A percentile compares a stretch with the other conserved stretches of the same genome.
Conservation (phyloP, 2,797 vertebrate genomes). For the Prionace glauca region DNA sequence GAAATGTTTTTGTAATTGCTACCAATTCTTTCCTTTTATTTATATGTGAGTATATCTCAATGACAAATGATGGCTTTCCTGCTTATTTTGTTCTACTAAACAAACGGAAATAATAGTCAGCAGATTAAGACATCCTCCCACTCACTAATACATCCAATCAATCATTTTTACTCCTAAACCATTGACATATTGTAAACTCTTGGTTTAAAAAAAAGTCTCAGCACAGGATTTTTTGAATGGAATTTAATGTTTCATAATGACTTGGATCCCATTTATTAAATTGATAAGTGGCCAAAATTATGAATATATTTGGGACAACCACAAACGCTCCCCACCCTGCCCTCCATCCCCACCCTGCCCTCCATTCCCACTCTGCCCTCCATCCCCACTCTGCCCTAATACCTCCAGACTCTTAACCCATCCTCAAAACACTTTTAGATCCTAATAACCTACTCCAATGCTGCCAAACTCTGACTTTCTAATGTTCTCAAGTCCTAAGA, state of each 20-base stretch:
- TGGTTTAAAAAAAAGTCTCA: neutral
- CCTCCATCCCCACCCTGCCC: neutral
- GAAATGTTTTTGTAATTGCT: neutral
- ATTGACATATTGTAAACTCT: neutral
- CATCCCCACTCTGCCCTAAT: neutral
- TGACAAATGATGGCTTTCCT: neutral
- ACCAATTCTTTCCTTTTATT: neutral
- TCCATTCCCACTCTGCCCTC: too few relatives aligned
- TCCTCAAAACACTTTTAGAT: neutral
- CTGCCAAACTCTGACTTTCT: neutral
- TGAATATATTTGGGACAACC: neutral
- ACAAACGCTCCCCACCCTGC: too few relatives aligned
- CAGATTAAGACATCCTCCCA: neutral
- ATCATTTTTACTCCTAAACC: neutral
- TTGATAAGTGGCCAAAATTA: neutral
- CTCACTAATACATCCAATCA: neutral
- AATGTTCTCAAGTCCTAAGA: neutral
- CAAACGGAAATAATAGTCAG: neutral
- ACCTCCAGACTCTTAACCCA: neutral
- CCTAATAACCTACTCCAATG: neutral
- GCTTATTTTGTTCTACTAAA: neutral
- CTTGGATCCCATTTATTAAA: neutral
- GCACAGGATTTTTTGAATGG: neutral
- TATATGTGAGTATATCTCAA: neutral
- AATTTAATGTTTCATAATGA: neutral